These are phyloP conservation scores for Notechis scutatus DNA, from an alignment of 2,113 vertebrate genomes.

Conservation along the genomic window DNA sequence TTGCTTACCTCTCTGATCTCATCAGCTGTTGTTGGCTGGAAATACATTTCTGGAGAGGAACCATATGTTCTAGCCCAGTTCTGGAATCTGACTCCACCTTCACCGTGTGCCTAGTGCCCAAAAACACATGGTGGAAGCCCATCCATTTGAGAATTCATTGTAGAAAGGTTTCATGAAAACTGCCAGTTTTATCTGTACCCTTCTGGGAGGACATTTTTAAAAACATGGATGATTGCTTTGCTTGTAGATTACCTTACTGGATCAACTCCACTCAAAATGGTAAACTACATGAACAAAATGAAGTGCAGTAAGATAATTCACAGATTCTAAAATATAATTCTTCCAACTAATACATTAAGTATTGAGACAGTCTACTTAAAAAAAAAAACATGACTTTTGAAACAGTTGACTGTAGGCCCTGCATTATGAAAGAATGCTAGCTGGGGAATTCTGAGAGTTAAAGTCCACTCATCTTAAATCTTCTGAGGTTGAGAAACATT, in stretches of 20 bases:
- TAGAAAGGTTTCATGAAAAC: not conserved
- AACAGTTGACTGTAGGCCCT: not conserved
- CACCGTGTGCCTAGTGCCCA: slow-evolving; percentile 53
- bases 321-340: not conserved
- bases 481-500: not conserved
- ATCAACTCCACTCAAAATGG: not conserved
- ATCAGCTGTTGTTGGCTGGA: slow-evolving; percentile 62
- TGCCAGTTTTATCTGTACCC: not conserved
- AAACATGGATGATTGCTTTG: not conserved
- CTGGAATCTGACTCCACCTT: slow-evolving; percentile 68
- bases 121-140: not conserved
- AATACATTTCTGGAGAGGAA: slow-evolving; percentile 69
- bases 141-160: not conserved
- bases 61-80: slow-evolving; percentile 76
- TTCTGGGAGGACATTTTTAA: not conserved
- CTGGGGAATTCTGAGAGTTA: not conserved
- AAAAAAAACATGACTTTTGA: not conserved
- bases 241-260: not conserved
- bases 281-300: not conserved
- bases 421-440: not conserved
- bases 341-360: not conserved
- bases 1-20: slow-evolving; percentile 70
- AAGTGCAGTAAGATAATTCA: not conserved
- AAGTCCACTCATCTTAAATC: not conserved
- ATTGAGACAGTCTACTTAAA: not conserved